A percentile compares a stretch with the other conserved stretches of the same genome.
These are phyloP conservation scores for Cheilosia scutellata DNA, from an alignment of 2,888 invertebrate species.

Conservation along the genomic window DNA sequence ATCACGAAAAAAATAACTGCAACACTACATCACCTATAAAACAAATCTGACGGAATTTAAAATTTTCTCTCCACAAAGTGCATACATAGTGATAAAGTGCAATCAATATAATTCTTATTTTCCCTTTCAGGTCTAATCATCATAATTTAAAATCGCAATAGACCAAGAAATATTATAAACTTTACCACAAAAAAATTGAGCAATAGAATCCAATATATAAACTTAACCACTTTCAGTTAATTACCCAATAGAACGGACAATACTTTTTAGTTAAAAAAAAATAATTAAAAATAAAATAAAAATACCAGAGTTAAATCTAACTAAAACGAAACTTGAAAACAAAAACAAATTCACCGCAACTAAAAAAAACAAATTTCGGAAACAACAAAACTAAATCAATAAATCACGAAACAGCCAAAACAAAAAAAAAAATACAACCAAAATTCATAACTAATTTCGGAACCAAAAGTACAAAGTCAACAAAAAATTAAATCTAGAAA, in stretches of 20 bases:
- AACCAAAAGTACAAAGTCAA: constrained; percentile 73
- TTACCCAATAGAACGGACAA: constrained; percentile 81
- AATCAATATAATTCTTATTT: not conserved
- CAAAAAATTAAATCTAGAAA: constrained; percentile 48
- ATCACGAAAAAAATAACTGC: too few relatives aligned
- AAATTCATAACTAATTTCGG: constrained; percentile 70
- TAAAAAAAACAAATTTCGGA: constrained; percentile 34
- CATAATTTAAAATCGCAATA: constrained; percentile 76
- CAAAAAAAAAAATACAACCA: constrained; percentile 26
- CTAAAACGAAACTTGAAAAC: constrained; percentile 23
- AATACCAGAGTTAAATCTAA: constrained; percentile 1
- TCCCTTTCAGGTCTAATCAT: constrained; percentile 70
- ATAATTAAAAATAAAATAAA: constrained; percentile 36
- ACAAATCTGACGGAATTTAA: constrained; percentile 36
- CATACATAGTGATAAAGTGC: not conserved
- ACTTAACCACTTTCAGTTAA: constrained; percentile 82
- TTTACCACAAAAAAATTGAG: constrained; percentile 69
- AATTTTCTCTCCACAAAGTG: not conserved
- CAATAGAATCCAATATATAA: constrained; percentile 76
- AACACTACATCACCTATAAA: not conserved
- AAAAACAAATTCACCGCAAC: constrained; percentile 29
- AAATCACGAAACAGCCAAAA: constrained; percentile 62
- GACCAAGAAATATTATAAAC: constrained; percentile 75
- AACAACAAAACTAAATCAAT: constrained; percentile 63
- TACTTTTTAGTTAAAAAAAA: constrained; percentile 62